Base-by-base conservation (phyloP, 2,888 invertebrate species). In the Noctua comes region DNA sequence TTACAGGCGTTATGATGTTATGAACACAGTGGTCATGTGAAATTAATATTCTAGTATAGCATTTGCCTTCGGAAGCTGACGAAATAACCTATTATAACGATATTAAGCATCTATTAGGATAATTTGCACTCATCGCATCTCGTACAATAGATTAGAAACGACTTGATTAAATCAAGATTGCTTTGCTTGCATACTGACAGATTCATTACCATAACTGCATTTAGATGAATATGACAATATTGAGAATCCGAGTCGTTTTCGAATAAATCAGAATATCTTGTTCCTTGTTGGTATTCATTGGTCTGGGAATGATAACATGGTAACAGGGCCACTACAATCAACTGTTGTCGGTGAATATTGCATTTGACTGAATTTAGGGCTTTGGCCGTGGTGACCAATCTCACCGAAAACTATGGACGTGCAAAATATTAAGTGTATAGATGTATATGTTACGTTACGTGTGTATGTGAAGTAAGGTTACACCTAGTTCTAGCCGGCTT, bases 161-260 rank as follows among this genome's bases (percentile, higher is more conserved):
- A 31, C 66, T 65, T 71, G 13, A 82, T 71, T 74, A 43, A 76
- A 81, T 76, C 69, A 40, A 68, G 64, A 68, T 69, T 65, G 73
- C 73, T 54, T 68, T 68, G 73, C 27, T 66, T 43, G 82, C 82
- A 84, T 76, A 84, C 79, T 73, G 76, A 79, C 69, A 59, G 59
- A 65, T 59, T 74, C 48, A 86, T 86, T 86, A 71, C 24, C 84
- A 82, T 80, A 86, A 78, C 54, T 82, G 68, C 78, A 73, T 75
- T 48, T 21, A 79, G 64, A 81, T 80, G 68, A 76, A 72, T 62
- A 86, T 65, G 27, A 69, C 66, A 64, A 66, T 79, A 77, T 76
- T 73, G 54, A 51, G 13, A n/a, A 59, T 43, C n/a, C 13, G n/a
- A 57, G 8, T 68, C 7, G 13, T n/a, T 24, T 51, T 46, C 36